Conservation (phyloP, 2,888 invertebrate genomes). For the Ichneumoninae sp. region DNA sequence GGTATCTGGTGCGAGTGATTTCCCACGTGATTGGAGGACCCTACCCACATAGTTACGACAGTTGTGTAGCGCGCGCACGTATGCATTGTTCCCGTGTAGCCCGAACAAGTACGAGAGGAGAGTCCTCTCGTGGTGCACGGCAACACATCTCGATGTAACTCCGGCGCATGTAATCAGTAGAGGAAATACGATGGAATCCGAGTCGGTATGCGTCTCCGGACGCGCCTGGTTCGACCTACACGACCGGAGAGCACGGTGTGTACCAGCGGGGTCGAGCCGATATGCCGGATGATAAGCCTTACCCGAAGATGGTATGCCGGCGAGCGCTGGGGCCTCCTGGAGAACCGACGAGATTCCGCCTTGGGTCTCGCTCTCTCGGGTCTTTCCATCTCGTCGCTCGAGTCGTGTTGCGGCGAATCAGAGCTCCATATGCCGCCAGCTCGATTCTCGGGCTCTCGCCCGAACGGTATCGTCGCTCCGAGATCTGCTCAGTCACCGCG, state of each 20-base stretch:
- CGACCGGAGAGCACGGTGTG: constrained; percentile 55
- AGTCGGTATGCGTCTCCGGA: constrained; percentile 77
- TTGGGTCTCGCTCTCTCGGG: constrained; percentile 25
- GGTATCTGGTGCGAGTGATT: constrained; percentile 67
- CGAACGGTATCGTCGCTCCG: constrained; percentile 72
- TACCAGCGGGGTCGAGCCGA: constrained; percentile 66
- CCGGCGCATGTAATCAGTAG: constrained; percentile 77
- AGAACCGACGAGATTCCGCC: constrained; percentile 46
- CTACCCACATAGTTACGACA: constrained; percentile 63
- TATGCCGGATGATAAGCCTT: constrained; percentile 69
- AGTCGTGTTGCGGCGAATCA: constrained; percentile 48
- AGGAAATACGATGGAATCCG: constrained; percentile 81
- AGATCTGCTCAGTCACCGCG: constrained; percentile 78
- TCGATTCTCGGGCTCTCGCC: constrained; percentile 51
- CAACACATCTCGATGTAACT: constrained; percentile 55
- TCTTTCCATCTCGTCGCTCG: constrained; percentile 27
- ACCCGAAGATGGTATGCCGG: constrained; percentile 81
- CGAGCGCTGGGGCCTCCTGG: constrained; percentile 48
- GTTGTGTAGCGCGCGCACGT: constrained; percentile 9
- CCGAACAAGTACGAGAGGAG: constrained; percentile 34
- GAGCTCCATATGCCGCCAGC: constrained; percentile 74
- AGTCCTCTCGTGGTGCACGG: constrained; percentile 20
- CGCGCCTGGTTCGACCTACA: constrained; percentile 72
- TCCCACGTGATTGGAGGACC: constrained; percentile 74
- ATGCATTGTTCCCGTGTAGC: not conserved